Evolutionary conservation across 53 echinoderm and acorn worm species (phyloP), one percentile per base, ranked within the genome.

Genomic region (Actinopyga echinites): DNA sequence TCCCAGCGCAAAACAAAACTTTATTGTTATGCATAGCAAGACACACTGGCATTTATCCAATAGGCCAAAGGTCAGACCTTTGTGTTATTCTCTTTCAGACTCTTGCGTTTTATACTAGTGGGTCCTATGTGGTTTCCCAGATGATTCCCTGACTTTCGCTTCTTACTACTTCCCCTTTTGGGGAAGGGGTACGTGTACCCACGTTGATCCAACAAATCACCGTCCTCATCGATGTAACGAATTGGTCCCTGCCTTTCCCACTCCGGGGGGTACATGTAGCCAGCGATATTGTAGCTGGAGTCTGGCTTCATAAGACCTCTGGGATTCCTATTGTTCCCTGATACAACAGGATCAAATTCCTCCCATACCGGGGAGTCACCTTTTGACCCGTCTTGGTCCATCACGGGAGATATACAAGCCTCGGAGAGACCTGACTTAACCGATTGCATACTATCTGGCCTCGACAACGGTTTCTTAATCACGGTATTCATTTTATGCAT

Each of bases 191-290:
- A 85, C 26, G 60, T 80, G 63, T 35, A 61, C 20, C 63, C 42
- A n/a, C 61, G 38, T 37, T 80, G 60, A 75, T 85, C 74, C 9
- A 84, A 62, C 32, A 84, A 83, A 82, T 96, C 96, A 22, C 91
- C 90, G 19, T 96, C 96, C 66, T 96, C 96, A 71, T 96, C 96
- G 36, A 96, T 96, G 61, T 88, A 96, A 37, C 91, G 87, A 62
- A 96, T 96, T 57, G 96, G 96, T 90, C 93, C 93, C 22, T 89
- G 83, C 67, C 86, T 84, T 63, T 96, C 96, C 96, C 96, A 96
- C 17, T 96, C 96, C 3, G 93, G 93, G 4, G 96, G 96, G 55
- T 93, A 93, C 58, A 80, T 87, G 60, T 85, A 96, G 5, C 60
- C 91, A 79, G 93, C 91, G 61, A 96, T 96, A 85, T 96, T 96